Conservation (phyloP, 2,797 vertebrate genomes). For the Petrocephalus sullivani region DNA sequence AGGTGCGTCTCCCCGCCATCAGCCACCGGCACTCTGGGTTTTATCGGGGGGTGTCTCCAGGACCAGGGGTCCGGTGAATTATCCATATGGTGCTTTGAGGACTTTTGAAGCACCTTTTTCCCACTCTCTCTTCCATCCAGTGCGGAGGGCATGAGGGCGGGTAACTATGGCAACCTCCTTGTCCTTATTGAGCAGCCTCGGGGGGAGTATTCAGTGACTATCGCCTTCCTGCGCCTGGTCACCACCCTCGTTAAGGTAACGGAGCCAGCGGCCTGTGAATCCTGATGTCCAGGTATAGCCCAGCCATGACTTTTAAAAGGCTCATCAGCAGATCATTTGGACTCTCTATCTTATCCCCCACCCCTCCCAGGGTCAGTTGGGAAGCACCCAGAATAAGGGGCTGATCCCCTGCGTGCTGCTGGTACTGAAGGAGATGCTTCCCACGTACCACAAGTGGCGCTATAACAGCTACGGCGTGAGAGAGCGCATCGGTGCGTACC, state of each 20-base stretch:
- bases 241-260: constrained; percentile 89
- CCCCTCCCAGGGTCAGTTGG: constrained; percentile 78
- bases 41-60: not conserved
- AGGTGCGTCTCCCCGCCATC: constrained; percentile 61
- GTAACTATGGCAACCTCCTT: constrained; percentile 87
- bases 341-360: not conserved
- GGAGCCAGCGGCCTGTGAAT: not conserved
- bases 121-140: constrained; percentile 48
- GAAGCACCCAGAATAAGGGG: constrained; percentile 90
- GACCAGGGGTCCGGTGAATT: not conserved
- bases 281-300: not conserved
- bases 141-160: constrained; percentile 95
- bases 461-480: constrained; percentile 86
- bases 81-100: not conserved
- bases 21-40: not conserved
- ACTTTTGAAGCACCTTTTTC: not conserved
- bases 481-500: constrained; percentile 80
- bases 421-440: constrained; percentile 95
- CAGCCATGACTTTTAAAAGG: not conserved
- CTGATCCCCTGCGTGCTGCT: constrained; percentile 91
- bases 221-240: constrained; percentile 85
- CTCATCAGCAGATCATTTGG: not conserved
- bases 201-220: constrained; percentile 86
- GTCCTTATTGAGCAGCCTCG: constrained; percentile 90
- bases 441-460: constrained; percentile 95